Base-by-base conservation (phyloP, 2,888 invertebrate species). In the Mamestra brassicae region DNA sequence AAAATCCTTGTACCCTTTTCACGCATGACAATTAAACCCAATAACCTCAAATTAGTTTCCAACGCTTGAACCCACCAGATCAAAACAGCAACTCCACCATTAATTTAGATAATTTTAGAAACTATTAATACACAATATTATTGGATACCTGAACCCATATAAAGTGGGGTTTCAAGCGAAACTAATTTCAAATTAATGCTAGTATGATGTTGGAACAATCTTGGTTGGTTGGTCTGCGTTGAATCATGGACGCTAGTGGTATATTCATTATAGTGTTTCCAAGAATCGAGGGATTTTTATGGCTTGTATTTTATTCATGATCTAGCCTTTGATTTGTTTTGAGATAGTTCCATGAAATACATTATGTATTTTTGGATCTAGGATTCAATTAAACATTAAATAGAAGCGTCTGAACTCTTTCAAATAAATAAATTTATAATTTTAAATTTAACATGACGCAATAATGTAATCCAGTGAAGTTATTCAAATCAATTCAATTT, bases 111-210 rank as follows among this genome's bases (percentile, higher is more conserved):
- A 13, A 74, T 67, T 66, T 66, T 45, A 26, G 45, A 36, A 67
- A 67, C 57, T 45, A 50, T 47, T 64, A 42, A 57, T 52, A 55
- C 15, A 45, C 26, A 52, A 26, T 36, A 45, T 77, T 36, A 45
- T 45, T 17, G 36, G 26, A 77, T 68, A 68, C 11, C 42, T 52
- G 57, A 75, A 26, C 1, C 26, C 5, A 0, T 36, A 42, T 5
- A 3, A 36, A 15, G 5, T 68, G 26, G 17, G 58, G 78, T 78
- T 78, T 36, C 58, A 11, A 8, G 45, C 26, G 15, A 52, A 78
- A 68, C 78, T 68, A 52, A 78, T 58, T 74, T 78, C 17, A 45
- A 66, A 52, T 58, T 45, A 58, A 52, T 45, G 45, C 17, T 36
- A 60, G 13, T 15, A 26, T n/a, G 11, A 64, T n/a, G 15, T 52